Percentiles rank a stretch among this genome's conserved stretches.
Conservation (phyloP, 2,113 vertebrate genomes). For the Gobio gobio region DNA sequence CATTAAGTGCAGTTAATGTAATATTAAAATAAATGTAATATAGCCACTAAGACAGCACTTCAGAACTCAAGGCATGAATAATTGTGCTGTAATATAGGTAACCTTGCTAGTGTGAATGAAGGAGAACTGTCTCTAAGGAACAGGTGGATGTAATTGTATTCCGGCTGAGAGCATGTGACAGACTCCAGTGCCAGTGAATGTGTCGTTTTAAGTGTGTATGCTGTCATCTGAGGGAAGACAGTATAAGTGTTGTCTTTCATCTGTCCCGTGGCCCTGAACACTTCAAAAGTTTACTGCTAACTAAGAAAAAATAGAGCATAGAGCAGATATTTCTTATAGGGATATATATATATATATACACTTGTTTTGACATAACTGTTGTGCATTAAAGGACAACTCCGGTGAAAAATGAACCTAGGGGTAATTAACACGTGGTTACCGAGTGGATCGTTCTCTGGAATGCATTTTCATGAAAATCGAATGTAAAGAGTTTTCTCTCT, state of each 20-base stretch:
- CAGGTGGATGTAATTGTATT: conserved; percentile 4
- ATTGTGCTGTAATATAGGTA: conserved; percentile 18
- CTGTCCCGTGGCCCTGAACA: neutral
- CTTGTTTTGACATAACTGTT: neutral
- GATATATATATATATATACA: neutral
- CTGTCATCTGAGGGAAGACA: neutral
- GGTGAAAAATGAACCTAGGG: too few relatives aligned
- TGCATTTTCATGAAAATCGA: too few relatives aligned
- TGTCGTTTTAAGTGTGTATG: neutral
- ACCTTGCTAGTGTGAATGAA: conserved; percentile 27
- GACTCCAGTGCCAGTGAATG: neutral
- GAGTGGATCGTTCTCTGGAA: too few relatives aligned
- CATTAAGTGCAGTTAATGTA: neutral
- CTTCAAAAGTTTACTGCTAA: neutral
- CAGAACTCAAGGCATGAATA: neutral
- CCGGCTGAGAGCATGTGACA: neutral
- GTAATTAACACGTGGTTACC: too few relatives aligned
- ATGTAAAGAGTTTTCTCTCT: too few relatives aligned
- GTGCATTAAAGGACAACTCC: too few relatives aligned
- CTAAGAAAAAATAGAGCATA: neutral
- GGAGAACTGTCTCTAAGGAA: conserved; percentile 15
- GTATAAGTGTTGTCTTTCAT: conserved; percentile 22
- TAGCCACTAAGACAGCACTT: conserved; percentile 10
- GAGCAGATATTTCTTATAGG: neutral
- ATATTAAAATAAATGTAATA: conserved; percentile 44